Evolutionary conservation across 1,140 invertebrate genomes (phyloP).

Genomic region (Aphelinus atriplicis): DNA sequence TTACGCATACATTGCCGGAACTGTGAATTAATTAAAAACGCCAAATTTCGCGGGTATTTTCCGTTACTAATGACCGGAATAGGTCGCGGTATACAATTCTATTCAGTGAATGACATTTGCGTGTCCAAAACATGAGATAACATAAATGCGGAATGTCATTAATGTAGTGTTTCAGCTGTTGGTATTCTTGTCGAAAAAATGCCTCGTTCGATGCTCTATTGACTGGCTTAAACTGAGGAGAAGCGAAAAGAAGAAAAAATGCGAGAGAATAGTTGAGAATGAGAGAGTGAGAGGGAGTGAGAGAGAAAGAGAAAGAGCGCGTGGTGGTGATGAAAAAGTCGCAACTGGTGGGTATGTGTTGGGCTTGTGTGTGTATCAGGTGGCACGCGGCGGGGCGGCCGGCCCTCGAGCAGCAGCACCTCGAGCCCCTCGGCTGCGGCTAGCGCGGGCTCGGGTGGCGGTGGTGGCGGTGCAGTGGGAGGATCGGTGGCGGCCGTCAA

Average conservation of each 20-base stretch:
- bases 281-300: background rate
- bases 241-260: too few species aligned
- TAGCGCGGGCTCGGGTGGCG: constrained; percentile 46
- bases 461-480: constrained; percentile 20
- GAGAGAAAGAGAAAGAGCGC: constrained; percentile 17
- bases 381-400: constrained; percentile 66
- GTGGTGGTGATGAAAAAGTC: constrained; percentile 48
- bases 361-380: constrained; percentile 64
- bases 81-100: too few species aligned
- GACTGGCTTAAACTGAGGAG: background rate
- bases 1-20: too few species aligned
- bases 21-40: too few species aligned
- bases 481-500: background rate
- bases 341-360: constrained; percentile 65
- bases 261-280: background rate
- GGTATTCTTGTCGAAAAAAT: background rate
- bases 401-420: constrained; percentile 56
- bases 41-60: too few species aligned
- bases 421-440: constrained; percentile 56
- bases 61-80: too few species aligned
- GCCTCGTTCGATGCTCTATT: too few species aligned
- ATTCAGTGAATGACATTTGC: too few species aligned
- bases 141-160: too few species aligned
- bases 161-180: too few species aligned
- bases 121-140: too few species aligned